These are phyloP conservation scores for Agelastica alni DNA, from an alignment of 2,888 invertebrate species.

Conservation along the genomic window DNA sequence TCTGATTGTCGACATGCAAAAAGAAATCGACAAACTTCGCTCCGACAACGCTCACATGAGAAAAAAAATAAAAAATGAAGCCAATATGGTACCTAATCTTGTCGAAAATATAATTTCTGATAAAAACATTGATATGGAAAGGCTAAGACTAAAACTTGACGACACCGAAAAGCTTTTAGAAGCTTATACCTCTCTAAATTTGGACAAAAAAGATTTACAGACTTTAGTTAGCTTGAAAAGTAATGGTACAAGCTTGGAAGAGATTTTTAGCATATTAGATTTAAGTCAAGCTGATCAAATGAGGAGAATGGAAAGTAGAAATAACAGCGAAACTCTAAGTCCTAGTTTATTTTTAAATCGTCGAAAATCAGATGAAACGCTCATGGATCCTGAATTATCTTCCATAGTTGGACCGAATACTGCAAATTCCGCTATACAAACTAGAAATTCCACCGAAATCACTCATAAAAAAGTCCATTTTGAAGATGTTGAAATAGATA, in stretches of 20 bases:
- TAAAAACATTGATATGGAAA: slow-evolving; percentile 72
- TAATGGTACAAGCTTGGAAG: slow-evolving; percentile 72
- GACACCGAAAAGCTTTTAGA: slow-evolving; percentile 62
- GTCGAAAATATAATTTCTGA: slow-evolving; percentile 68
- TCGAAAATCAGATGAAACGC: slow-evolving; percentile 16
- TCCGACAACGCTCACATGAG: slow-evolving; percentile 56
- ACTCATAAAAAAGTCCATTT: slow-evolving; percentile 54
- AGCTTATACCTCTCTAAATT: slow-evolving; percentile 62
- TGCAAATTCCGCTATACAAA: slow-evolving; percentile 7
- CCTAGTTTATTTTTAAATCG: slow-evolving; percentile 23
- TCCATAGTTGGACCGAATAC: slow-evolving; percentile 41
- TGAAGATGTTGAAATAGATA: slow-evolving; percentile 57
- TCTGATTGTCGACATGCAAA: slow-evolving; percentile 59
- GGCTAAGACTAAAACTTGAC: slow-evolving; percentile 61
- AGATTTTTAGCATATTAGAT: slow-evolving; percentile 74
- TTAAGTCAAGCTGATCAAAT: slow-evolving; percentile 68
- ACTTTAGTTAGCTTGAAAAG: slow-evolving; percentile 59
- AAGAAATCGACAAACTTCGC: slow-evolving; percentile 57
- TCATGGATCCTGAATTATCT: slow-evolving; percentile 47
- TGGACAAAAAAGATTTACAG: slow-evolving; percentile 62
- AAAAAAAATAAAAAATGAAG: slow-evolving; percentile 58
- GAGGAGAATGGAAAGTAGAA: slow-evolving; percentile 38
- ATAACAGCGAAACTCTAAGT: slow-evolving; percentile 33
- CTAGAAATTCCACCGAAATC: slow-evolving; percentile 50
- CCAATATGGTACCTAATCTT: slow-evolving; percentile 59